These are phyloP conservation scores for Planiliza haematocheilus DNA, from an alignment of 2,113 vertebrate species.

Conservation along the genomic window DNA sequence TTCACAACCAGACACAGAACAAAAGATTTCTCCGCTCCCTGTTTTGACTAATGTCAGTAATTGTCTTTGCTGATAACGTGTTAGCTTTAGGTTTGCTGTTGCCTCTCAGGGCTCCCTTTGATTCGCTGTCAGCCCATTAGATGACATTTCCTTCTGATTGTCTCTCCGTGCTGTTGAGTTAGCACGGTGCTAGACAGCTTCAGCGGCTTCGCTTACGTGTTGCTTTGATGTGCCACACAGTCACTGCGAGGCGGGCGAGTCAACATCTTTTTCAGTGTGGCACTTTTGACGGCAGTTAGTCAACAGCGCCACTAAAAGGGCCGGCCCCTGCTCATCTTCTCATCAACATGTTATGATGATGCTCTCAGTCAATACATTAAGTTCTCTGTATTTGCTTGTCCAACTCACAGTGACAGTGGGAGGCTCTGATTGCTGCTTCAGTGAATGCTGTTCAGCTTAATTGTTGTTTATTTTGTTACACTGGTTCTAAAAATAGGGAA, in stretches of 20 bases:
- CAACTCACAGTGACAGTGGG: too few relatives aligned
- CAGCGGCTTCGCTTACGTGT: constrained; percentile 60
- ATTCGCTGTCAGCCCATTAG: constrained; percentile 73
- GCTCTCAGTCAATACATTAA: not conserved
- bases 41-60: constrained; percentile 81
- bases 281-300: constrained; percentile 71
- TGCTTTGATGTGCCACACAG: constrained; percentile 76
- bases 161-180: constrained; percentile 42
- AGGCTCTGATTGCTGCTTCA: too few relatives aligned
- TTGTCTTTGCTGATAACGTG: constrained; percentile 72
- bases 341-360: constrained; percentile 13
- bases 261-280: constrained; percentile 62
- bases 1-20: constrained; percentile 60
- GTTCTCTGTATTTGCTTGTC: not conserved
- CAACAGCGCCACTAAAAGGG: constrained; percentile 48
- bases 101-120: constrained; percentile 70
- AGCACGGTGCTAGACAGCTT: constrained; percentile 61
- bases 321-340: constrained; percentile 33
- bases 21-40: constrained; percentile 51
- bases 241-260: constrained; percentile 53
- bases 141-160: constrained; percentile 65
- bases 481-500: too few relatives aligned
- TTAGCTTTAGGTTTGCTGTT: constrained; percentile 64
- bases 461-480: too few relatives aligned
- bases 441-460: too few relatives aligned